Conservation (phyloP, 1,140 invertebrate species). For the Trypoxylus dichotomus region DNA sequence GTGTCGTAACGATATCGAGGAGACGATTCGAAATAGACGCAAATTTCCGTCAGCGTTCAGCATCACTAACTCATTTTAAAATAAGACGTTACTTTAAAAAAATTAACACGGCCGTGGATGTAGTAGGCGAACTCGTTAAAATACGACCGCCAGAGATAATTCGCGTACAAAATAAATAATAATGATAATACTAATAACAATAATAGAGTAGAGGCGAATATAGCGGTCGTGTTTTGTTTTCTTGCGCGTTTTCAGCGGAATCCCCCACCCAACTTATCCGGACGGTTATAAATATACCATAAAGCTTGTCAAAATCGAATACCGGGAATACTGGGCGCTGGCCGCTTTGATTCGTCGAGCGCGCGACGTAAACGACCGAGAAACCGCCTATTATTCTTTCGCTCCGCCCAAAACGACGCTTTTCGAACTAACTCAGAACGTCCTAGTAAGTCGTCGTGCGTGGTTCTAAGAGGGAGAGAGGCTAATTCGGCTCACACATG, state of each 20-base stretch:
- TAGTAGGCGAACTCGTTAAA: too few relatives aligned
- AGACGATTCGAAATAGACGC: too few relatives aligned
- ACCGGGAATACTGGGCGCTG: constrained; percentile 34
- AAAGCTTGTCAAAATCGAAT: constrained; percentile 41
- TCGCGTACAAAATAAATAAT: constrained; percentile 30
- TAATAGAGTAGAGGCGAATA: too few relatives aligned
- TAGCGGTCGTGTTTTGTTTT: too few relatives aligned
- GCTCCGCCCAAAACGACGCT: constrained; percentile 46
- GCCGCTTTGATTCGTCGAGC: constrained; percentile 37
- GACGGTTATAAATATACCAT: constrained; percentile 45
- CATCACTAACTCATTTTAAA: too few relatives aligned
- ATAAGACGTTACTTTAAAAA: too few relatives aligned
- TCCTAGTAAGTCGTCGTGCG: constrained; percentile 45
- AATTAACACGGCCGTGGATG: too few relatives aligned
- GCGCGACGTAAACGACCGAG: constrained; percentile 27
- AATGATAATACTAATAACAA: too few relatives aligned
- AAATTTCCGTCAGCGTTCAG: too few relatives aligned
- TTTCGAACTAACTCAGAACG: constrained; percentile 47
- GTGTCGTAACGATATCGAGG: too few relatives aligned
- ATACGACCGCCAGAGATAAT: too few relatives aligned
- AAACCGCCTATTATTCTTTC: constrained; percentile 32
- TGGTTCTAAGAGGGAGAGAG: constrained; percentile 41
- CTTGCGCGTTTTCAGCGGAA: constrained; percentile 26
- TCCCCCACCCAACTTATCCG: not conserved
- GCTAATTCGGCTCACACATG: not conserved